A percentile compares a stretch with the other conserved stretches of the same genome.
phyloP scores from a whole-genome alignment of 2,888 invertebrate species.

The Nemotelus pantherinus region DNA sequence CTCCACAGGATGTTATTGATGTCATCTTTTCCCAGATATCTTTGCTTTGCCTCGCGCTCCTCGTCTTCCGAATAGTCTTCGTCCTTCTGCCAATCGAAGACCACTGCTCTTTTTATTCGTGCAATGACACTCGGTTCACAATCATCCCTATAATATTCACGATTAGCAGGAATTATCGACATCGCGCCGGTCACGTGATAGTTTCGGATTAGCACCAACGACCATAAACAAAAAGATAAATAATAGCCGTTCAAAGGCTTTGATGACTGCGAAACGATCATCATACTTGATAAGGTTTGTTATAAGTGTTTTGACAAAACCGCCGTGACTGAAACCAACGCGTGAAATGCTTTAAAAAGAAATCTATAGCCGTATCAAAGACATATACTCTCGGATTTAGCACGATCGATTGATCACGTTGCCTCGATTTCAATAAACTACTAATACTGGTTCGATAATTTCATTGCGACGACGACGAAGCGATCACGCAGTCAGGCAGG shows the following conservation, averaged over 20 bases:
- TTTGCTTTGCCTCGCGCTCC: neutral
- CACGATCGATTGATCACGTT: slow-evolving; percentile 14
- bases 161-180: neutral
- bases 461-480: neutral
- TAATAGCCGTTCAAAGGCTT: neutral
- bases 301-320: neutral
- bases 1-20: slow-evolving; percentile 6
- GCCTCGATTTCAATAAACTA: slow-evolving; percentile 33
- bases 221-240: slow-evolving; percentile 20
- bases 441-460: slow-evolving; percentile 22
- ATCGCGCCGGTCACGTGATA: slow-evolving; percentile 18
- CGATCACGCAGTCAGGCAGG: neutral
- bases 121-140: neutral
- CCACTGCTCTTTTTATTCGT: neutral
- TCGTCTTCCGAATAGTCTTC: slow-evolving; percentile 15
- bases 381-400: neutral
- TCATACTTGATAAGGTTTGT: neutral
- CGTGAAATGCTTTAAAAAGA: neutral
- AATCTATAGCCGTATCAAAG: neutral
- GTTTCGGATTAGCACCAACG: neutral
- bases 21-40: neutral
- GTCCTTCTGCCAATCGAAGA: slow-evolving; percentile 26
- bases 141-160: neutral
- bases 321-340: neutral
- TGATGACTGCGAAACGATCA: neutral